These are phyloP conservation scores for Beroe forskalii DNA, from an alignment of 37 sponge, comb jelly and placozoan genomes.

Conservation along the genomic window DNA sequence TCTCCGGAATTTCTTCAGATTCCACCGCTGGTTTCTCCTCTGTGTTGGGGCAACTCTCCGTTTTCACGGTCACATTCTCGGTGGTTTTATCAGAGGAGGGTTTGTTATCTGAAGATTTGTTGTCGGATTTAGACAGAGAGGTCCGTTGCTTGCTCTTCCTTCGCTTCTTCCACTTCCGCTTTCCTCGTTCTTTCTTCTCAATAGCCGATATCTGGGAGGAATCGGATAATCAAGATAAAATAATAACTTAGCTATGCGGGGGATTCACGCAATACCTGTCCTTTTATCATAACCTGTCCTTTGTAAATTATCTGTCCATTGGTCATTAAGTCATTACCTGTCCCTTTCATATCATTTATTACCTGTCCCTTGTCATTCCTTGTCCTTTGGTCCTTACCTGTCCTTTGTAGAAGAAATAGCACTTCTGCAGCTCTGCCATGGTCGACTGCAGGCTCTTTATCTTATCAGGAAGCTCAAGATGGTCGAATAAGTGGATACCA, in stretches of 20 bases:
- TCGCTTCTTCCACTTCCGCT: conserved; percentile 4
- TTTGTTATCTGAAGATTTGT: neutral
- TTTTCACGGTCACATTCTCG: neutral
- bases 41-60: neutral
- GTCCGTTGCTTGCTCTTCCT: conserved; percentile 37
- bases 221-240: too few relatives aligned
- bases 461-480: conserved; percentile 44
- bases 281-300: too few relatives aligned
- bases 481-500: conserved; percentile 20
- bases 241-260: too few relatives aligned
- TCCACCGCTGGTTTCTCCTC: neutral
- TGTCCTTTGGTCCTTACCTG: too few relatives aligned
- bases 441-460: neutral
- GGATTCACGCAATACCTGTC: too few relatives aligned
- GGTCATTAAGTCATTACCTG: too few relatives aligned
- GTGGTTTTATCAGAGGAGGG: too few relatives aligned
- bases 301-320: too few relatives aligned
- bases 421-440: conserved; percentile 38
- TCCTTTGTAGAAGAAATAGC: conserved; percentile 18
- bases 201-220: conserved; percentile 24
- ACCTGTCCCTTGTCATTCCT: too few relatives aligned
- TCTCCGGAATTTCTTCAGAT: neutral
- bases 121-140: neutral
- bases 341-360: too few relatives aligned
- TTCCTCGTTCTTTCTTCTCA: conserved; percentile 25